A percentile compares a stretch with the other conserved stretches of the same genome.
Conservation (phyloP, 2,113 vertebrate genomes). For the Leptodactylus fuscus region DNA sequence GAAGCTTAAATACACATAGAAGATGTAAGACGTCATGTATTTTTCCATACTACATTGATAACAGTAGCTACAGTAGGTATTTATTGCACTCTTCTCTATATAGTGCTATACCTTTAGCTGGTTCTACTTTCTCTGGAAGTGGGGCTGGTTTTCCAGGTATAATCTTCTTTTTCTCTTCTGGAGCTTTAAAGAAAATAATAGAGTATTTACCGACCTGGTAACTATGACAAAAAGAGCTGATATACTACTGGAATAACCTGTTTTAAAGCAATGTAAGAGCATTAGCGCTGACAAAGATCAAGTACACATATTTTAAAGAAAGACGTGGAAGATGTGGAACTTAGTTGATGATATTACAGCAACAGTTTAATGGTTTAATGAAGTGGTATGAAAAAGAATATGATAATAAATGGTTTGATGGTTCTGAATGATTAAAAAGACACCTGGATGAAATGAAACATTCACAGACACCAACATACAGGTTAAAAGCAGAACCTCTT, state of each 20-base stretch:
- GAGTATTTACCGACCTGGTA: slow-evolving; percentile 65
- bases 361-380: neutral
- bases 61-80: neutral
- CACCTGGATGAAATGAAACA: slow-evolving; percentile 8
- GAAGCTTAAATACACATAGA: neutral
- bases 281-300: neutral
- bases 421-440: neutral
- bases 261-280: slow-evolving; percentile 17
- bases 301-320: neutral
- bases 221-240: neutral
- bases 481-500: neutral
- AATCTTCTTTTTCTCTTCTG: slow-evolving; percentile 71
- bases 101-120: slow-evolving; percentile 74
- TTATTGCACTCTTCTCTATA: neutral
- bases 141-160: slow-evolving; percentile 69
- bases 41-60: neutral
- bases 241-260: slow-evolving; percentile 13
- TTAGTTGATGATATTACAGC: neutral
- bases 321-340: neutral
- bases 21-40: neutral
- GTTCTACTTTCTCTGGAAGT: slow-evolving; percentile 73
- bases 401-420: neutral
- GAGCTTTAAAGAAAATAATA: slow-evolving; percentile 77
- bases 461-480: slow-evolving; percentile 6
- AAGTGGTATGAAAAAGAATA: neutral